Base-by-base conservation (phyloP, 1,140 invertebrate genomes). In the Ceratina australensis region DNA sequence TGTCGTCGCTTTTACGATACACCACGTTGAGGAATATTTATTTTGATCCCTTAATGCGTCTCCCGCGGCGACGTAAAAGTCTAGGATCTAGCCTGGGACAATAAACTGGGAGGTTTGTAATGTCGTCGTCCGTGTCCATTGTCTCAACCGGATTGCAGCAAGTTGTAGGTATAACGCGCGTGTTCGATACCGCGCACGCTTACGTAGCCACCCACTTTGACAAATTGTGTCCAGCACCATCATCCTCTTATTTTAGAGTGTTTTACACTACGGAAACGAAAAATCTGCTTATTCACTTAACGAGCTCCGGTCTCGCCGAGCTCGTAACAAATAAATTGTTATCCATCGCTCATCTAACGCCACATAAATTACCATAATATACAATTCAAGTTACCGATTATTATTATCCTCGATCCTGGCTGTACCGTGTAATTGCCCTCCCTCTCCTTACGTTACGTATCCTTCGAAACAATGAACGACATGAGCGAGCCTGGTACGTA, bases 71-170 rank as follows among this genome's bases (percentile, higher is more conserved):
- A 16, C 47, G 22, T 66, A 66, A 66, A 66, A 49, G 64, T 26
- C 64, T 50, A 16, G 8, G 0, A 22, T 12, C 22, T 50, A 16
- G 47, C 47, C 3, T 15, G 47, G 47, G 22, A n/a, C 49, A 66
- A 66, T 66, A 66, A 66, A 66, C 64, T 66, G 47, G 22, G 3
- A 66, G 22, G 64, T 66, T 66, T n/a, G 64, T 16, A 66, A 66
- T 18, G 47, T 66, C 12, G 64, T 66, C 42, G 64, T 66, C 64
- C 42, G 49, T 66, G 47, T 66, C 47, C 22, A 66, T 66, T 66
- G 64, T 66, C 4, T 66, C 20, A 10, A 50, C 15, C 47, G 64
- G 64, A 66, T 66, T 66, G 64, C 64, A 8, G 3, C 47, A 15
- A 50, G 22, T 49, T 7, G 47, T 0, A n/a, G 20, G 16, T 49